Percentiles rank a stretch among this genome's conserved stretches.
These are phyloP conservation scores for Prenolepis imparis DNA, from an alignment of 2,888 invertebrate genomes.

Conservation along the genomic window DNA sequence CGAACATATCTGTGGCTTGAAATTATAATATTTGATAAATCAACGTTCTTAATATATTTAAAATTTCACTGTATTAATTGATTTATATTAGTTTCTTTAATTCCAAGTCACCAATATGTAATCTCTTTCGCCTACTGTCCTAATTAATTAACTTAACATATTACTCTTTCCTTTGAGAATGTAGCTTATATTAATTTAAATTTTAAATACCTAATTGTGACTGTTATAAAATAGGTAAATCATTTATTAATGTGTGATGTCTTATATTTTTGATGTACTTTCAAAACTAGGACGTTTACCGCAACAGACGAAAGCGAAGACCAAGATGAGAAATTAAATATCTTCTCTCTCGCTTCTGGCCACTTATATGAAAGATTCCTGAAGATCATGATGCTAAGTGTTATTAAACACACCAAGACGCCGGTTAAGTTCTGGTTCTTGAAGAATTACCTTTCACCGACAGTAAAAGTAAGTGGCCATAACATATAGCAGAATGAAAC, in stretches of 20 bases:
- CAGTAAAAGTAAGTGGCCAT: conserved; percentile 91
- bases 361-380: conserved; percentile 98
- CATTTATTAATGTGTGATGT: not conserved
- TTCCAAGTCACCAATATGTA: conserved; percentile 42
- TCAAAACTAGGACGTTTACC: conserved; percentile 84
- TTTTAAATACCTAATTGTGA: not conserved
- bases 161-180: conserved; percentile 11
- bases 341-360: conserved; percentile 99
- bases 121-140: not conserved
- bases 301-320: conserved; percentile 88
- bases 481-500: not conserved
- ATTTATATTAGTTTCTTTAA: not conserved
- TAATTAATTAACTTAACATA: conserved; percentile 42
- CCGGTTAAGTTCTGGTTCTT: conserved; percentile 99
- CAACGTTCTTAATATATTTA: not conserved
- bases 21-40: conserved; percentile 35
- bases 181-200: conserved; percentile 16
- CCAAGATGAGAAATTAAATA: conserved; percentile 94
- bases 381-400: conserved; percentile 99
- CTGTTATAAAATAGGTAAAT: conserved; percentile 15
- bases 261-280: conserved; percentile 19
- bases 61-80: not conserved
- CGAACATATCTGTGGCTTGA: conserved; percentile 50
- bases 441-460: conserved; percentile 99
- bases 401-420: conserved; percentile 97